Base-by-base conservation (phyloP, 2,113 vertebrate species). In the Siniperca knerii region DNA sequence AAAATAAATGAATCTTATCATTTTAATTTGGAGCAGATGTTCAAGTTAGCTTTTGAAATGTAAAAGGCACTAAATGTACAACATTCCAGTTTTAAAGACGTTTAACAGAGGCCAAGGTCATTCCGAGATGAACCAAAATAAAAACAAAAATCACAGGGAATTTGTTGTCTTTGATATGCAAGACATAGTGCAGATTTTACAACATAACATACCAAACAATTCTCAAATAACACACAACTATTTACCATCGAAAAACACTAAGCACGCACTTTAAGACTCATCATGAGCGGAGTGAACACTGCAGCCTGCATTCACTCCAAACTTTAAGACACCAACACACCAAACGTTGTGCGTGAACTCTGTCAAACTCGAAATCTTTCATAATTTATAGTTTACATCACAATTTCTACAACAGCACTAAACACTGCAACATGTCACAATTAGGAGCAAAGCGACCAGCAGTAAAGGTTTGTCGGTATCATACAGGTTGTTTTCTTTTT, bases 21-120 rank as follows among this genome's bases (percentile, higher is more conserved):
- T 90, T 92, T 92, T 87, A 87, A 87, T 84, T 89, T 82, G 61
- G 80, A 94, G 92, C 92, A 92, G 87, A 90, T 91, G 91, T 93
- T 94, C 58, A 92, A 94, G 92, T 95, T 93, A 94, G 94, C 92
- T 91, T 90, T 93, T 92, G 87, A 95, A 95, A 95, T 95, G 94
- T 91, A 93, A 95, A 96, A 96, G 95, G 95, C 95, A 96, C 94
- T 95, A 94, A 93, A 94, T 94, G 92, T 93, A 94, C 92, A 93
- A 93, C 90, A 94, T 95, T 96, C 95, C 95, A 96, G 95, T 96
- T 96, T 94, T 92, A 83, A 90, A 92, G 88, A 94, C 76, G 84
- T 86, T 67, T 82, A 89, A 92, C 71, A 79, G 83, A 91, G 90
- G 81, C 88, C 85, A 82, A 78, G 73, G 79, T 93, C 88, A 89